These are phyloP conservation scores for Eretmocerus hayati DNA, from an alignment of 2,888 invertebrate genomes.

Conservation along the genomic window DNA sequence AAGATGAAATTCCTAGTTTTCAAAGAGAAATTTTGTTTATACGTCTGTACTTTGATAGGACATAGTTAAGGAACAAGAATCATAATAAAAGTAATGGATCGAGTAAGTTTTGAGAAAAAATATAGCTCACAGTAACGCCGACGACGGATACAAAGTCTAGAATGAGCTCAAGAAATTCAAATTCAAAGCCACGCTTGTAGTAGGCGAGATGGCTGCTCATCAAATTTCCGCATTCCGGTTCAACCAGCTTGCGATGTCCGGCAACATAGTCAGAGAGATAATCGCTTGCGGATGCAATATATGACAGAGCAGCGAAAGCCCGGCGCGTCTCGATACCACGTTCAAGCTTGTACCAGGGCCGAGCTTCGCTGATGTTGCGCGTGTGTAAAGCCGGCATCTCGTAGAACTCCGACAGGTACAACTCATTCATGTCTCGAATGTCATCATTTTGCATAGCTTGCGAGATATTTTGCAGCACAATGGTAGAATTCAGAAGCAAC, in stretches of 20 bases:
- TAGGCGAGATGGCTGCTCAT: conserved; percentile 38
- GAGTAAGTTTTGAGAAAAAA: too few relatives aligned
- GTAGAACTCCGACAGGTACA: conserved; percentile 40
- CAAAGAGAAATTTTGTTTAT: too few relatives aligned
- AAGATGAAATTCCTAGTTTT: too few relatives aligned
- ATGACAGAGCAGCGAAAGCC: conserved; percentile 33
- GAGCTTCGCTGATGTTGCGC: conserved; percentile 35
- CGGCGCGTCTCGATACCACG: conserved; percentile 41
- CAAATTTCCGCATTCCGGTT: conserved; percentile 29
- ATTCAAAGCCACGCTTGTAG: conserved; percentile 30
- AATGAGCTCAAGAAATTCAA: conserved; percentile 39
- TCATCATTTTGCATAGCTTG: conserved; percentile 42
- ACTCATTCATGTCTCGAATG: conserved; percentile 43
- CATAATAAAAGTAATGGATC: too few relatives aligned
- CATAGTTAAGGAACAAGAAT: too few relatives aligned
- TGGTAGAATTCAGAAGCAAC: conserved; percentile 35
- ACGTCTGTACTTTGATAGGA: too few relatives aligned
- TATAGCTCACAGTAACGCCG: conserved; percentile 37
- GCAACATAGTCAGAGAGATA: conserved; percentile 39
- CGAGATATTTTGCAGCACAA: conserved; percentile 37
- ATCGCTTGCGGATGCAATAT: conserved; percentile 32
- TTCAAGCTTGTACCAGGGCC: conserved; percentile 39
- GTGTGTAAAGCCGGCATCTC: conserved; percentile 29
- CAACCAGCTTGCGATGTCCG: conserved; percentile 31
- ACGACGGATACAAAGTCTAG: conserved; percentile 35